Base-by-base conservation (phyloP, 1,140 invertebrate genomes). In the Drosophila rhopaloa region DNA sequence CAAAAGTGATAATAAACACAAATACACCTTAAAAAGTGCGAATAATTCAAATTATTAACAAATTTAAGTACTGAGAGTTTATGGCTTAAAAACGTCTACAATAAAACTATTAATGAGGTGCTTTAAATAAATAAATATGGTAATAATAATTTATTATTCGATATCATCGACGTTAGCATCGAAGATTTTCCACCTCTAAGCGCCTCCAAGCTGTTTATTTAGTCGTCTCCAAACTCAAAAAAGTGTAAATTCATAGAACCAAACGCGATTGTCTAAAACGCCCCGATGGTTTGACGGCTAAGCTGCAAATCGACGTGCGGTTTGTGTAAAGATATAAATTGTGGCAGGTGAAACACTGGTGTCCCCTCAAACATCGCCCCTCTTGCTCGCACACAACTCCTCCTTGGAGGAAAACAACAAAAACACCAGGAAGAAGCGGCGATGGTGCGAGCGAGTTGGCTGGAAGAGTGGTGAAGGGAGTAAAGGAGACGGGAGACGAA, bases 401-500 rank as follows among this genome's bases (percentile, higher is more conserved):
- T 51, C 27, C 29, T 51, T 13, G 27, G 29, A 13, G 50, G 14
- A 14, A 13, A 53, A 53, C 50, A 71, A 57, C 40, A 40, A 44
- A 57, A 57, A 37, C 16, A 35, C 29, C 19, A 10, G 32, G n/a
- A 51, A 32, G 48, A 51, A 35, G 48, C 48, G 48, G 48, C n/a
- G 4, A 13, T 13, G 35, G 47, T 24, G 67, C 43, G 19, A 56
- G 27, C 19, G 5, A 66, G 62, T 54, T 19, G 14, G 27, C 2
- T n/a, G 0, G 29, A 10, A 10, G n/a, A 8, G 8, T 2, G 48
- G 50, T 10, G 11, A 50, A 14, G 7, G 48, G 8, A 32, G n/a
- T 3, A 13, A 40, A n/a, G 38, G 65, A 68, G 38, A 44, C 19
- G 11, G 35, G 59, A 41, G 67, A 57, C 19, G n/a, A 70, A 71